These are phyloP conservation scores for Standfussiana lucernea DNA, from an alignment of 2,888 invertebrate species.

Conservation along the genomic window DNA sequence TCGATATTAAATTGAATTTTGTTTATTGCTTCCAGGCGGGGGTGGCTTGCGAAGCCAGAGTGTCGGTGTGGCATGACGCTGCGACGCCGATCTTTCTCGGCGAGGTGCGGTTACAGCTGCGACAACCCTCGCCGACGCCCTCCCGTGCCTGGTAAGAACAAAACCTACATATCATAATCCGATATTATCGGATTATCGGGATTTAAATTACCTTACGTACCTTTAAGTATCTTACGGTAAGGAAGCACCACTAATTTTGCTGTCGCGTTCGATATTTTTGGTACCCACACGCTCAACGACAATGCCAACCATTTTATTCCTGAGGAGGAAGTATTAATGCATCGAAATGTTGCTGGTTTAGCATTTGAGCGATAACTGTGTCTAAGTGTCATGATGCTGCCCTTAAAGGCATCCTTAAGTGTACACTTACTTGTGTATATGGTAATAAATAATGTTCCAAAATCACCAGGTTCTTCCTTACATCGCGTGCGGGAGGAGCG, in stretches of 20 bases:
- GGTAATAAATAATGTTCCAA: not conserved
- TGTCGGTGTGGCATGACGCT: slow-evolving; percentile 96
- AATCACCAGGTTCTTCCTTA: slow-evolving; percentile 92
- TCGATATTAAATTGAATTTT: not conserved
- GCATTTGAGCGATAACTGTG: not conserved
- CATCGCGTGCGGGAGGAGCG: slow-evolving; percentile 90
- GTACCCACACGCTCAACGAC: not conserved
- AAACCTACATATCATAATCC: not conserved
- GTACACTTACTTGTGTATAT: not conserved
- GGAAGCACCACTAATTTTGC: not conserved
- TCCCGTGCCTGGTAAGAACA: slow-evolving; percentile 93
- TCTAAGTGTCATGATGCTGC: not conserved
- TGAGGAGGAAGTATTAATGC: not conserved
- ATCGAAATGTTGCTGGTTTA: not conserved
- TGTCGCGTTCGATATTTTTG: not conserved
- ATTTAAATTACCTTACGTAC: no score
- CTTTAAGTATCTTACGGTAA: not conserved
- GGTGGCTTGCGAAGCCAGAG: slow-evolving; percentile 95
- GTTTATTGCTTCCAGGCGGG: slow-evolving; percentile 83
- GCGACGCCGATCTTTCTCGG: slow-evolving; percentile 96
- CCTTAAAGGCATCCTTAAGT: not conserved
- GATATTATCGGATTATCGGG: not conserved
- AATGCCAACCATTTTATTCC: not conserved
- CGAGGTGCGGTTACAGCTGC: slow-evolving; percentile 95
- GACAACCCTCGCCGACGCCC: slow-evolving; percentile 90